Evolutionary conservation across 2,888 invertebrate species (phyloP).

Genomic region (Ditula angustiorana): DNA sequence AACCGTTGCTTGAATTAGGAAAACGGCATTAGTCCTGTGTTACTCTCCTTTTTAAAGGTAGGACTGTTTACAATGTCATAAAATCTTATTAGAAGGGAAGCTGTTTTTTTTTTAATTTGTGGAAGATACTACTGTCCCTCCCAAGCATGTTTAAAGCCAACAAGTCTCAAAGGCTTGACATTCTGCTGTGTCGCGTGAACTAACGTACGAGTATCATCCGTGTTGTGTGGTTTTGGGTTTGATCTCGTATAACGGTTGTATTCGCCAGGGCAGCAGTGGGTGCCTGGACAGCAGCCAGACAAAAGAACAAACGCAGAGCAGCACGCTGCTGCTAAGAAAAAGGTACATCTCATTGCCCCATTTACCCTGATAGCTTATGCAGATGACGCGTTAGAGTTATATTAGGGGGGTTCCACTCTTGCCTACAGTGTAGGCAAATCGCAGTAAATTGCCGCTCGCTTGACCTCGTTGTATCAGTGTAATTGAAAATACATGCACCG

Average conservation of each 20-base stretch:
- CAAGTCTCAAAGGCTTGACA: neutral
- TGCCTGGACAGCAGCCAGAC: slow-evolving; percentile 83
- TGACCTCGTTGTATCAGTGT: too few relatives aligned
- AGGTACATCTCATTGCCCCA: slow-evolving; percentile 61
- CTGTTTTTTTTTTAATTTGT: neutral
- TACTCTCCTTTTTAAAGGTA: too few relatives aligned
- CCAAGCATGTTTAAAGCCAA: neutral
- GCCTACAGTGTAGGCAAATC: too few relatives aligned
- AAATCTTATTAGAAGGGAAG: too few relatives aligned
- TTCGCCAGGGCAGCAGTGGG: slow-evolving; percentile 93
- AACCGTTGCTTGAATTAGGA: too few relatives aligned
- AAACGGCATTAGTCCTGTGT: too few relatives aligned
- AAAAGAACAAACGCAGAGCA: slow-evolving; percentile 83
- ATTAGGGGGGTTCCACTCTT: too few relatives aligned
- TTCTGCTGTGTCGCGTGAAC: neutral
- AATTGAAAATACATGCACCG: too few relatives aligned
- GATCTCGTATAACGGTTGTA: slow-evolving; percentile 81
- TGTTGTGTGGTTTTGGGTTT: slow-evolving; percentile 67
- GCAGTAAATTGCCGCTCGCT: too few relatives aligned
- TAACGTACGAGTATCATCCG: slow-evolving; percentile 5
- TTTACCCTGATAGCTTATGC: too few relatives aligned
- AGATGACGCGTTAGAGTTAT: too few relatives aligned
- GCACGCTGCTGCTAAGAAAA: slow-evolving; percentile 87
- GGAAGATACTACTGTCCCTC: neutral
- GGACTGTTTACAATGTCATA: too few relatives aligned